Evolutionary conservation across 2,113 vertebrate genomes (phyloP).

Genomic region (Bos indicus): DNA sequence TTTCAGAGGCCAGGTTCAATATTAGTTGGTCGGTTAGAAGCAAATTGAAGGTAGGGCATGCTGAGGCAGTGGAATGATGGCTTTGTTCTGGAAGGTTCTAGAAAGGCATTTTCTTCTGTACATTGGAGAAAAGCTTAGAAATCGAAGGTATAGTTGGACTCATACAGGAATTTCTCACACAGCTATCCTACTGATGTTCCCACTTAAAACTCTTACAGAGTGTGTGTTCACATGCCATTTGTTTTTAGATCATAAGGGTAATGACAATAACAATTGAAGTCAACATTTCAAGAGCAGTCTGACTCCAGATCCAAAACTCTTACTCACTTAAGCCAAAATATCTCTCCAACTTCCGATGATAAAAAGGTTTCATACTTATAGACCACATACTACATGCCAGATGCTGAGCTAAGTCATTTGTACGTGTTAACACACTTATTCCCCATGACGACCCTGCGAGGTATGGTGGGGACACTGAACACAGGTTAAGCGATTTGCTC

Average conservation of each 20-base stretch:
- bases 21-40: background rate
- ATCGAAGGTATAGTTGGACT: background rate
- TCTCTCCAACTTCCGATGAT: background rate
- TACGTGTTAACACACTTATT: background rate
- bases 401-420: background rate
- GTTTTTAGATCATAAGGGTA: background rate
- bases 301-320: background rate
- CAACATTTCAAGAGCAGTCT: background rate
- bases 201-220: background rate
- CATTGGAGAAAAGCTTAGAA: background rate
- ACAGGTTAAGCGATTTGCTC: background rate
- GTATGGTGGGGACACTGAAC: background rate
- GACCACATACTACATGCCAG: background rate
- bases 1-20: background rate
- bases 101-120: background rate
- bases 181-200: background rate
- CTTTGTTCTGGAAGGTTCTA: background rate
- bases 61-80: background rate
- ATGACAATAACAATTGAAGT: background rate
- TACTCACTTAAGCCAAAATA: background rate
- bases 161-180: background rate
- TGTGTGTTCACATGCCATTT: background rate
- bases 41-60: background rate
- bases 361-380: background rate
- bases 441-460: fast-evolving